Conservation (phyloP, 2,113 vertebrate species). For the Osmerus eperlanus region DNA sequence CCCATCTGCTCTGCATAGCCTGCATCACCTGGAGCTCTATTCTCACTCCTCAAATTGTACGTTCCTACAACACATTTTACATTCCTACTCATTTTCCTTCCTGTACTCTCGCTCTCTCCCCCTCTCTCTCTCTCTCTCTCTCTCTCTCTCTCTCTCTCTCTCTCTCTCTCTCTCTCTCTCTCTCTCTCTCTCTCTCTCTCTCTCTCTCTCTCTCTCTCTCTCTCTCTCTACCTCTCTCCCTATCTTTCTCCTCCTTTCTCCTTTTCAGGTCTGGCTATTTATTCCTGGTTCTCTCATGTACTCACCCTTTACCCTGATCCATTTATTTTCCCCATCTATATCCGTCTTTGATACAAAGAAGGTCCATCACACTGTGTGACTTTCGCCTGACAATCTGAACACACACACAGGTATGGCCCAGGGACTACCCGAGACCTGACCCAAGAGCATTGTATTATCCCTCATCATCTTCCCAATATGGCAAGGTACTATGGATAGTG, state of each 20-base stretch:
- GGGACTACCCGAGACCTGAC: no score
- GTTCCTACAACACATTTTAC: neutral
- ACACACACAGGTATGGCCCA: no score
- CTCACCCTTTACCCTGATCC: no score
- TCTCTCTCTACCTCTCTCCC: neutral
- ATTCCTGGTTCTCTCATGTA: no score
- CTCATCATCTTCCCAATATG: no score
- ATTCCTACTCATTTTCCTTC: neutral
- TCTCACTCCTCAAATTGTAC: neutral
- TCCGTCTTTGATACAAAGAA: neutral
- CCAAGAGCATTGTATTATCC: no score
- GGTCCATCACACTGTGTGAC: no score
- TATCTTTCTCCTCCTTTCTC: neutral
- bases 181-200: neutral
- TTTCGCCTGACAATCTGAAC: no score
- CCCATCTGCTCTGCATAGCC: slow-evolving; percentile 1
- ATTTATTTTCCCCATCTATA: neutral
- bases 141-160: neutral
- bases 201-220: neutral
- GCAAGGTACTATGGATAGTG: no score
- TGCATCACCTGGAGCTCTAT: neutral
- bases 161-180: neutral
- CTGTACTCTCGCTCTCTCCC: neutral
- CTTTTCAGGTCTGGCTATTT: neutral
- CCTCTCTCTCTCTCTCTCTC: neutral